Percentiles rank a stretch among this genome's conserved stretches.
Conservation (phyloP, 1,140 invertebrate species). For the Cyclargus thomasi region DNA sequence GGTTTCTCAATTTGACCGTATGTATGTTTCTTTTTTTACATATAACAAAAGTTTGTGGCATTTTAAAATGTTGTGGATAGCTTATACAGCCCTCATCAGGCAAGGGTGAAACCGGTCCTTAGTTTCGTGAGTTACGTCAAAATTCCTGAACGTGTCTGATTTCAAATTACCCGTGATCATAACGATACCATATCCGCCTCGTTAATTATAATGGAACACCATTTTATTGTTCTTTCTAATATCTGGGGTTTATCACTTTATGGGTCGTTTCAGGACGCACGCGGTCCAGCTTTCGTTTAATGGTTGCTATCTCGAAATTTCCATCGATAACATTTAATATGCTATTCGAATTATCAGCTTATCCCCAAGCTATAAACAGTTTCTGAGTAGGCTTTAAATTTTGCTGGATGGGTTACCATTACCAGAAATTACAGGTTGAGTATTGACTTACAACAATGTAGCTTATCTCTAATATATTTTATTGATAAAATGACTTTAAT, state of each 20-base stretch:
- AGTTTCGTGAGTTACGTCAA: too few relatives aligned
- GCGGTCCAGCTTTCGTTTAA: constrained; percentile 42
- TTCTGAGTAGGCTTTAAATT: neutral
- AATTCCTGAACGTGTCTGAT: too few relatives aligned
- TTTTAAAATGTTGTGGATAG: too few relatives aligned
- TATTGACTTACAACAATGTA: neutral
- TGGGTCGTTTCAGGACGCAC: constrained; percentile 48
- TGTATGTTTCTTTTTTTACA: too few relatives aligned
- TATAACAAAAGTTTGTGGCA: too few relatives aligned
- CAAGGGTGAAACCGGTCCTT: too few relatives aligned
- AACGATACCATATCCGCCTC: constrained; percentile 14
- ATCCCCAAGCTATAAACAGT: neutral
- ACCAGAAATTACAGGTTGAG: neutral
- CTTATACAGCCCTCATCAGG: too few relatives aligned
- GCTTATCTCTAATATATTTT: neutral
- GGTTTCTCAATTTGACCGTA: too few relatives aligned
- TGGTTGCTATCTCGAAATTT: constrained; percentile 24
- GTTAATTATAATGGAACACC: constrained; percentile 45
- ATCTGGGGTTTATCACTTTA: constrained; percentile 46
- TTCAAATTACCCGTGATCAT: too few relatives aligned
- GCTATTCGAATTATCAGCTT: neutral
- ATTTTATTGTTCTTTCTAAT: constrained; percentile 42
- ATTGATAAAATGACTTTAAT: too few relatives aligned
- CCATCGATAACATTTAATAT: constrained; percentile 17
- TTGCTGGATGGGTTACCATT: neutral